Evolutionary conservation across 1,140 invertebrate genomes (phyloP).

Genomic region (Dendrolimus kikuchii): DNA sequence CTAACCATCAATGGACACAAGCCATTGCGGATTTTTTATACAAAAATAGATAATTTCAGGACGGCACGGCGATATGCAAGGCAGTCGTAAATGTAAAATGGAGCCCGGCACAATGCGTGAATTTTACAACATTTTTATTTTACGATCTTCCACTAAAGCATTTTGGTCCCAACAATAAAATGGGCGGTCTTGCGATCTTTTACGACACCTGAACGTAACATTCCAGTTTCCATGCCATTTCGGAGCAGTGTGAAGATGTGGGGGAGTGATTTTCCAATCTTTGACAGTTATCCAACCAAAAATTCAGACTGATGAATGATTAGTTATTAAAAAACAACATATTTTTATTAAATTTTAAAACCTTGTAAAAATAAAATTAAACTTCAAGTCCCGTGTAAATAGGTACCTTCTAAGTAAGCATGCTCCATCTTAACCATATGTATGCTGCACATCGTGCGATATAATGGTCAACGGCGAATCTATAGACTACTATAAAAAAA

Average conservation of each 20-base stretch:
- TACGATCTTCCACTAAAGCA: conserved; percentile 52
- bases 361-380: too few species aligned
- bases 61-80: conserved; percentile 8
- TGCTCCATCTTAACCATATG: too few species aligned
- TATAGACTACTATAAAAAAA: too few species aligned
- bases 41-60: conserved; percentile 15
- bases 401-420: too few species aligned
- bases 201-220: conserved; percentile 41
- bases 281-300: conserved; percentile 4
- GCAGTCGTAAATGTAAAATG: conserved; percentile 36
- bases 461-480: too few species aligned
- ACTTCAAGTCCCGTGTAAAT: too few species aligned
- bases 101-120: conserved; percentile 39
- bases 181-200: conserved; percentile 35
- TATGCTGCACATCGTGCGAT: too few species aligned
- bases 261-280: conserved; percentile 10
- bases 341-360: too few species aligned
- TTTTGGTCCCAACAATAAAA: conserved; percentile 51
- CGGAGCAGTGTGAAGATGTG: conserved; percentile 21
- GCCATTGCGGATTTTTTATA: conserved; percentile 6
- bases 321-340: too few species aligned
- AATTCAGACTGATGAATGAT: too few species aligned
- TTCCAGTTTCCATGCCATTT: conserved; percentile 37
- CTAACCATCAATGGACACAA: background rate
- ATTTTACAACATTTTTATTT: conserved; percentile 57